Percentiles rank a stretch among this genome's conserved stretches.
Evolutionary conservation across 2,888 invertebrate species (phyloP).

Genomic region (Oasisia sp.): DNA sequence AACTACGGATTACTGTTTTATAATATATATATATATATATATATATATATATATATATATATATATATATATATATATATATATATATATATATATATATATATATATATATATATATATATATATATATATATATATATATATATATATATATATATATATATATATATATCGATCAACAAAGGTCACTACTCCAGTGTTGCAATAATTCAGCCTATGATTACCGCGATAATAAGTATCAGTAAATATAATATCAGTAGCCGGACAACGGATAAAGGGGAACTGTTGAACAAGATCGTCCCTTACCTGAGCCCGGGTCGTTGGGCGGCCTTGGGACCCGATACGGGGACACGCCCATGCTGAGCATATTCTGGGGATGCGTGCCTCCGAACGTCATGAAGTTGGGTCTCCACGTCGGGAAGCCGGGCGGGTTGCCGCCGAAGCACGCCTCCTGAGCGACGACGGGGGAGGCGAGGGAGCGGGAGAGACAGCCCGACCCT

Average conservation of each 20-base stretch:
- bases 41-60: neutral
- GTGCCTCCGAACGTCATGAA: slow-evolving; percentile 30
- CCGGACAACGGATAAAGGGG: neutral
- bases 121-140: neutral
- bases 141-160: neutral
- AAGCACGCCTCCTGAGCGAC: slow-evolving; percentile 13
- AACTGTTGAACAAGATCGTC: neutral
- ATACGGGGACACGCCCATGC: slow-evolving; percentile 23
- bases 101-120: neutral
- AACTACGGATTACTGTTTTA: too few species aligned
- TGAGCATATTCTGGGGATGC: slow-evolving; percentile 34
- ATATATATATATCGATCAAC: neutral
- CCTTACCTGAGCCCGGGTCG: slow-evolving; percentile 39
- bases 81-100: neutral
- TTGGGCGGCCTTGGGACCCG: slow-evolving; percentile 34
- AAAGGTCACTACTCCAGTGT: neutral
- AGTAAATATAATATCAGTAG: slow-evolving; percentile 14
- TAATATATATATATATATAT: neutral
- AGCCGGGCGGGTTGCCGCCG: neutral
- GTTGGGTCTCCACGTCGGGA: slow-evolving; percentile 33
- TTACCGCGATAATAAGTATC: neutral
- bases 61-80: neutral
- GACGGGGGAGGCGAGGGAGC: slow-evolving; percentile 29
- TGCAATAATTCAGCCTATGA: neutral
- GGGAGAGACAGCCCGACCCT: slow-evolving; percentile 36